Conservation (phyloP, 37 sponge, comb jelly and placozoan species). For the Spongilla lacustris region DNA sequence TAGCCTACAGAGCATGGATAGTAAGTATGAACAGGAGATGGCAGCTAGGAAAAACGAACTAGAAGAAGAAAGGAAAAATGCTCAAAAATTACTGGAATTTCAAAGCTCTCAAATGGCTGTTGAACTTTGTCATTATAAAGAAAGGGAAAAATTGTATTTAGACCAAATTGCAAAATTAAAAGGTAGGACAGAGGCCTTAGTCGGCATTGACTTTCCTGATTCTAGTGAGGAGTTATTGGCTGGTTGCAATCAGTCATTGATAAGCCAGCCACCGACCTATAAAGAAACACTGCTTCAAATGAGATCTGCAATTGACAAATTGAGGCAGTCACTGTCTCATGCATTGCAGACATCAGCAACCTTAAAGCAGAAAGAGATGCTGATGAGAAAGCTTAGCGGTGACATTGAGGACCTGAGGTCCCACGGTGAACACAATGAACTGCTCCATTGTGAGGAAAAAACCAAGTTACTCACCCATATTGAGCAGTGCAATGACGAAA, state of each 20-base stretch:
- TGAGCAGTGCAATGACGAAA: neutral
- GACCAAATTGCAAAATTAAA: neutral
- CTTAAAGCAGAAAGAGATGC: neutral
- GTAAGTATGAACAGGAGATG: neutral
- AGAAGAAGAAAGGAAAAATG: neutral
- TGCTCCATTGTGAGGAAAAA: neutral
- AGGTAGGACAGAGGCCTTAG: neutral
- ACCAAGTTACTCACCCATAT: neutral
- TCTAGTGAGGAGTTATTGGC: neutral
- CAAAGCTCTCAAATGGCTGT: conserved; percentile 4
- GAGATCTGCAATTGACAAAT: conserved; percentile 43
- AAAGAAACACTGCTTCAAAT: conserved; percentile 45
- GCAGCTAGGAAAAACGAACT: neutral
- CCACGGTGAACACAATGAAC: neutral
- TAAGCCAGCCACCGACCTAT: neutral
- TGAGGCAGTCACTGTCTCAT: conserved; percentile 9
- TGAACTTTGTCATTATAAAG: neutral
- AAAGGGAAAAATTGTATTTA: neutral
- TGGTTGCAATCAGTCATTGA: neutral
- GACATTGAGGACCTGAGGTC: neutral
- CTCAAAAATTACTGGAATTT: neutral
- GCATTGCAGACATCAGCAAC: neutral
- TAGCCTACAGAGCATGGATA: neutral
- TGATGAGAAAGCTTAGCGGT: neutral
- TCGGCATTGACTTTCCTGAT: neutral